These are phyloP conservation scores for Saccopteryx leptura DNA, from an alignment of 2,113 vertebrate genomes.

Conservation along the genomic window DNA sequence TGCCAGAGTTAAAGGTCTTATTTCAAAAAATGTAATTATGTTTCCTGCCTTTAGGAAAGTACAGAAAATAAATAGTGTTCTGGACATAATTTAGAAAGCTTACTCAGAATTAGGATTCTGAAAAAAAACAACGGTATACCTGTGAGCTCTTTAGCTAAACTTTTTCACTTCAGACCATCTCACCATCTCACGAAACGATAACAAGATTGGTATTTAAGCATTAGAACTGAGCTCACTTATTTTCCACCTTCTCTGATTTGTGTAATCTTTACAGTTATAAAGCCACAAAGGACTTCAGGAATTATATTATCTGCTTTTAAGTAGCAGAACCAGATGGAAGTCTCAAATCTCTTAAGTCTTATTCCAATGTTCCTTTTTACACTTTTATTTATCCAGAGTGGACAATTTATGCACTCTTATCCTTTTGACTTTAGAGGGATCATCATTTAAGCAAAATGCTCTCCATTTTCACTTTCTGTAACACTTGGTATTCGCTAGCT, in stretches of 20 bases:
- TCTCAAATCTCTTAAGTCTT: not conserved
- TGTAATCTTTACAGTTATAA: not conserved
- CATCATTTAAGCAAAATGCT: not conserved
- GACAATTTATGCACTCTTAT: not conserved
- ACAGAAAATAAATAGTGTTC: slow-evolving; percentile 30
- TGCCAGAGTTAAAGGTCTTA: slow-evolving; percentile 30
- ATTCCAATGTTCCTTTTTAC: not conserved
- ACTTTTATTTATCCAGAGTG: not conserved
- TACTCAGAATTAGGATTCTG: not conserved
- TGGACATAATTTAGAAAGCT: not conserved
- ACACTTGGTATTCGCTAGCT: not conserved
- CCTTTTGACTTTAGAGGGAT: not conserved
- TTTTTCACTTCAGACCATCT: not conserved
- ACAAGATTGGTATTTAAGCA: not conserved
- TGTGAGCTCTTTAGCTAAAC: slow-evolving; percentile 15
- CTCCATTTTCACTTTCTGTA: not conserved
- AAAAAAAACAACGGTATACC: not conserved
- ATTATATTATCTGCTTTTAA: not conserved
- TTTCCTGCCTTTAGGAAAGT: not conserved
- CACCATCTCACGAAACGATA: not conserved
- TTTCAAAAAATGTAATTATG: not conserved
- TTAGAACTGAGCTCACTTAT: not conserved
- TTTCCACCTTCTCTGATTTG: not conserved
- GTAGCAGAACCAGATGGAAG: not conserved
- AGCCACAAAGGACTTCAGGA: not conserved